phyloP scores from a whole-genome alignment of 2,113 vertebrate species.

The Tauraco erythrolophus region DNA sequence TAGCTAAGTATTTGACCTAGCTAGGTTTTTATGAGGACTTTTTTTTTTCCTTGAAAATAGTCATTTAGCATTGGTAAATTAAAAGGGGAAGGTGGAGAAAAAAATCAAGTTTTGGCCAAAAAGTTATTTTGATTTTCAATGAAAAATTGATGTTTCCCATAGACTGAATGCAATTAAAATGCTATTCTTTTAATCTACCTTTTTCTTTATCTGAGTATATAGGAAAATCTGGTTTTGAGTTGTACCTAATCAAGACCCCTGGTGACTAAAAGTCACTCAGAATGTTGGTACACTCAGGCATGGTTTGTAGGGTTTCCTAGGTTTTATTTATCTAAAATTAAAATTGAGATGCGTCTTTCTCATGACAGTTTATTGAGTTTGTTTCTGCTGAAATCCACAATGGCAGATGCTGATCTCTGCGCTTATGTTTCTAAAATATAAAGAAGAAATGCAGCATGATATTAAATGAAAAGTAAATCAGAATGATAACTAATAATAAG shows the following conservation, averaged over 20 bases:
- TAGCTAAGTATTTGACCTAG: not conserved
- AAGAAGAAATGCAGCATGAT: not conserved
- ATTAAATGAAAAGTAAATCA: conserved; percentile 44
- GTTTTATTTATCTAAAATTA: not conserved
- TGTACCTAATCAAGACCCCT: not conserved
- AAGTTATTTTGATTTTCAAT: not conserved
- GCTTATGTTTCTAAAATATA: not conserved
- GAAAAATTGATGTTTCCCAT: not conserved
- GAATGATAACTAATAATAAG: conserved; percentile 47
- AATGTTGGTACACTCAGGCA: not conserved
- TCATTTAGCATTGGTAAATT: not conserved
- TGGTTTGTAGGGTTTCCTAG: not conserved
- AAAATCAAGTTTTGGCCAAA: not conserved
- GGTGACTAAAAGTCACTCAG: not conserved
- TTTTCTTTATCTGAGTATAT: not conserved
- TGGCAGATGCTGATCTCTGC: not conserved
- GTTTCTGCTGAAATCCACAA: not conserved
- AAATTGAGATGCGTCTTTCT: not conserved
- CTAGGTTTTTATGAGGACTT: not conserved
- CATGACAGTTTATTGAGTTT: not conserved
- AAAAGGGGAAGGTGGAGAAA: not conserved
- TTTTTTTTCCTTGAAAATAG: not conserved
- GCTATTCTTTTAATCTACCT: not conserved
- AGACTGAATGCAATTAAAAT: not conserved
- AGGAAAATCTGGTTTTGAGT: not conserved